Evolutionary conservation across 2,113 vertebrate species (phyloP).

Genomic region (Alligator mississippiensis): DNA sequence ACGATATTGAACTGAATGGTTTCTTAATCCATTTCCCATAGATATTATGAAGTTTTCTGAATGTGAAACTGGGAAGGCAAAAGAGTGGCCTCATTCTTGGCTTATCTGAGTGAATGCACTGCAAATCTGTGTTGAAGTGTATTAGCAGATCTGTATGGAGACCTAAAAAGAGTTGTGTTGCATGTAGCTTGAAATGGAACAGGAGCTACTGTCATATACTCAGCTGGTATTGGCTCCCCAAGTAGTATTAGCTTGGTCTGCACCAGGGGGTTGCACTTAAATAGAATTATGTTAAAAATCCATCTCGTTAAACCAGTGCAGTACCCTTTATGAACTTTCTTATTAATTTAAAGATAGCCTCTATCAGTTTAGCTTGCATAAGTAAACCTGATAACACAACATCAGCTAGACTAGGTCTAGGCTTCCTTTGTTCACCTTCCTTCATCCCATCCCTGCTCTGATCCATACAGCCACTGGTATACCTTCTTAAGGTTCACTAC

Average conservation of each 20-base stretch:
- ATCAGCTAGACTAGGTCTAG: too few species aligned
- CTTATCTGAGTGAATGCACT: not conserved
- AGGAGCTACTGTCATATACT: not conserved
- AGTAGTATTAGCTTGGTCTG: not conserved
- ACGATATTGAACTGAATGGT: not conserved
- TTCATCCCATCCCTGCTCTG: not conserved
- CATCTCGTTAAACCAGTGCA: too few species aligned
- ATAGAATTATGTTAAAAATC: not conserved
- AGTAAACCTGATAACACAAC: not conserved
- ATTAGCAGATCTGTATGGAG: not conserved
- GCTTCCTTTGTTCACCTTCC: not conserved
- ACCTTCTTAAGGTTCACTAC: too few species aligned
- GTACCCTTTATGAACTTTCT: not conserved
- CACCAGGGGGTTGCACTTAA: not conserved
- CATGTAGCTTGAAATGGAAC: not conserved
- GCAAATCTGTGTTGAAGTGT: not conserved
- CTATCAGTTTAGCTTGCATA: not conserved
- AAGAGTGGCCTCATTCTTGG: not conserved
- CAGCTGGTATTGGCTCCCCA: not conserved
- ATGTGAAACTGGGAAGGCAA: not conserved
- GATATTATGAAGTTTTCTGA: not conserved
- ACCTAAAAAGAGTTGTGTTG: not conserved
- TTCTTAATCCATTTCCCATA: not conserved
- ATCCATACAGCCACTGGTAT: too few species aligned
- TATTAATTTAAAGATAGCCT: too few species aligned